Evolutionary conservation across 2,888 invertebrate species (phyloP), one percentile per base, ranked within the genome.

Genomic region (Latheticus oryzae): DNA sequence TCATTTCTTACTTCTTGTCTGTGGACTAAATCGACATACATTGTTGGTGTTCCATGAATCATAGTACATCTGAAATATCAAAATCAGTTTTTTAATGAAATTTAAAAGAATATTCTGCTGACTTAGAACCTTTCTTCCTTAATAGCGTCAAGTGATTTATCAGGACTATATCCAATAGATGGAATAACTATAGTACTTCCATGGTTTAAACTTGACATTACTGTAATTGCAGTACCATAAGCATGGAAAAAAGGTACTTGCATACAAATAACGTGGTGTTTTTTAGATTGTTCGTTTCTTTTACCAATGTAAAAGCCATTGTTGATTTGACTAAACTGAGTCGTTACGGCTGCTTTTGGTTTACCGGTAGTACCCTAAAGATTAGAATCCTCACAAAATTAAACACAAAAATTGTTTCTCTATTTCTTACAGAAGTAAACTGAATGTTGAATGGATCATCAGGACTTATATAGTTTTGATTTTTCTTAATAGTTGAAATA

Each of bases 201-300:
- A 67, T 83, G 80, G 16, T 85, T 80, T 13, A 90, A 70, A 3
- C 80, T 81, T 0, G 82, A 79, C 17, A 89, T 66, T 12, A 86
- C 79, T 0, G 85, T 87, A 32, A 86, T 78, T 1, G 87, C 82
- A 55, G 87, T 85, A 0, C 93, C 94, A 73, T 86, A 93, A 21
- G 88, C 91, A 75, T 95, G 95, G 73, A 92, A 94, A 13, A 92
- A 80, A 0, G 93, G 93, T 9, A 90, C 88, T 69, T 89, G 88
- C 1, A 86, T 68, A 61, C 86, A 87, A 52, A 85, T 77, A 55
- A 69, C 84, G 8, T 82, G 79, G 62, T 83, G 79, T 13, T 76
- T 81, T 12, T 78, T 74, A 35, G 80, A 63, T 1, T 84, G 69
- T 5, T 77, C 76, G 33, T 78, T 76, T 56, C 85, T 78, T 19